A percentile compares a stretch with the other conserved stretches of the same genome.
Conservation (phyloP, 1,140 invertebrate species). For the Atta texana region DNA sequence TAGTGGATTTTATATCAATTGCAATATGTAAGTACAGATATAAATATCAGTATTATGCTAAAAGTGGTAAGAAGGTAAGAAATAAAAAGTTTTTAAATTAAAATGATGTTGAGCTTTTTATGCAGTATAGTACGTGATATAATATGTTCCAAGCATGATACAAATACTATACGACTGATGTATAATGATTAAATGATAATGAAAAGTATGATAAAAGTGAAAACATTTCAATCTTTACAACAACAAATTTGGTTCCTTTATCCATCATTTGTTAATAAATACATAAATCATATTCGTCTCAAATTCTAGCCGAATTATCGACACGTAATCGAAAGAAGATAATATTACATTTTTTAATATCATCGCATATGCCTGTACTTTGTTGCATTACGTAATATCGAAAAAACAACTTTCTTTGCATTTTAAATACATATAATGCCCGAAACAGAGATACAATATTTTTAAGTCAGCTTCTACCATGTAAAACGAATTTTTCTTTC, state of each 20-base stretch:
- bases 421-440: constrained; percentile 65
- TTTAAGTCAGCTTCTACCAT: constrained; percentile 59
- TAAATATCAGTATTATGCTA: not conserved
- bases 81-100: not conserved
- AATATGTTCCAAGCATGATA: not conserved
- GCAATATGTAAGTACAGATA: not conserved
- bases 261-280: not conserved
- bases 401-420: constrained; percentile 70
- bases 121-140: not conserved
- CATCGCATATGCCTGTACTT: constrained; percentile 37
- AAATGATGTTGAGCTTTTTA: not conserved
- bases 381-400: constrained; percentile 71
- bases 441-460: constrained; percentile 34
- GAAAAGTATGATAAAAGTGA: not conserved
- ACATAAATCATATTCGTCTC: not conserved
- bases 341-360: constrained; percentile 45
- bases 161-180: not conserved
- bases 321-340: constrained; percentile 46
- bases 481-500: constrained; percentile 16
- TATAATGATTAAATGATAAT: not conserved
- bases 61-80: not conserved
- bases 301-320: constrained; percentile 35
- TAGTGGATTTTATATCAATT: not conserved
- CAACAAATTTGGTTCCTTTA: not conserved
- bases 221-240: not conserved